Base-by-base conservation (phyloP, 1,140 invertebrate species). In the Hycleus phaleratus region DNA sequence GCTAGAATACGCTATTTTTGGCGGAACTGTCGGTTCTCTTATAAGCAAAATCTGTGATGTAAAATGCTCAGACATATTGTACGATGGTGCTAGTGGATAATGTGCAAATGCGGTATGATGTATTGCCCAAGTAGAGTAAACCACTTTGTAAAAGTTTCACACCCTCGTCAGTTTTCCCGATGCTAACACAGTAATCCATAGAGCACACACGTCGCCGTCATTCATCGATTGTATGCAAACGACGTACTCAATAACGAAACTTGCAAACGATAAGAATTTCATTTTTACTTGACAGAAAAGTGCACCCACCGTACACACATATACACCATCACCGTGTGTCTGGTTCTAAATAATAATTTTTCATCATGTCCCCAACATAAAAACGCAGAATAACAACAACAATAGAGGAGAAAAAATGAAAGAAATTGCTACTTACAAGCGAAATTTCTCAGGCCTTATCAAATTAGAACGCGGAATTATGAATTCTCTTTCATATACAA, bases 171-270 rank as follows among this genome's bases (percentile, higher is more conserved):
- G 50, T 56, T 62, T 55, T 62, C 50, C 52, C 53, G 48, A 59
- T 47, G 46, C 44, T 46, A 46, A 46, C 18, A 32, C 12, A 43
- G 58, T 59, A 63, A 63, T 60, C 61, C 57, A 40, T 50, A 46
- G 60, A 56, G 51, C 58, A 56, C 52, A 60, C 18, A 32, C 32
- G 32, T 32, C 61, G 50, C 56, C 61, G 58, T 63, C 56, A 60
- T 58, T 63, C 61, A 60, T 63, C 61, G 61, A 63, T 63, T 63
- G 58, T 63, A 60, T 58, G 57, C 46, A 63, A 63, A 60, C 46
- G 49, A 56, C 53, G 53, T 56, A 48, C 18, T 50, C 44, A 55
- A 53, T 53, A 53, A 53, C 51, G 51, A 45, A 53, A 53, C 51
- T 53, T 53, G 51, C 46, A 53, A 45, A 53, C 51, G 51, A 53